Evolutionary conservation across 1,140 invertebrate genomes (phyloP).

Genomic region (Drosophila ironensis): DNA sequence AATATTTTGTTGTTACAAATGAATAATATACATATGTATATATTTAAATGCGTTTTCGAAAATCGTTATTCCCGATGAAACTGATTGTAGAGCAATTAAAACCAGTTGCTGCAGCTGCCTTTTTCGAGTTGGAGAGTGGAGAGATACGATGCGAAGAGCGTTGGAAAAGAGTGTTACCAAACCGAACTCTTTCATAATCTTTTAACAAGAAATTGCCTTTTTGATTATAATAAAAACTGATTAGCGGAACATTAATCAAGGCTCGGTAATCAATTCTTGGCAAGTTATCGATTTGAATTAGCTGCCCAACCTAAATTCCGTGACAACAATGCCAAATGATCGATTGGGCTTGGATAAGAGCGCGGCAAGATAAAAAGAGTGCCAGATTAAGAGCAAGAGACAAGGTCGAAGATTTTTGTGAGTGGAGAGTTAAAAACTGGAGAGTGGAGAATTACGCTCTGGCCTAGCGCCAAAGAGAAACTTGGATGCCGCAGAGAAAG

Average conservation of each 20-base stretch:
- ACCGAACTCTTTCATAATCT: too few species aligned
- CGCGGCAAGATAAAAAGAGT: neutral
- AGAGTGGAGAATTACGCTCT: too few species aligned
- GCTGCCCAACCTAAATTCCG: constrained; percentile 70
- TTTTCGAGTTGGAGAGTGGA: constrained; percentile 32
- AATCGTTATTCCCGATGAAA: neutral
- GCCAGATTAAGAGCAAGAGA: constrained; percentile 17
- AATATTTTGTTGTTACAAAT: too few species aligned
- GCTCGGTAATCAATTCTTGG: constrained; percentile 35
- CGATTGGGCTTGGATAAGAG: constrained; percentile 42
- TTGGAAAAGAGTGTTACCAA: constrained; percentile 9
- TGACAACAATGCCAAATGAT: constrained; percentile 71
- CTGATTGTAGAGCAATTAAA: constrained; percentile 42
- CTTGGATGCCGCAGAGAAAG: constrained; percentile 2
- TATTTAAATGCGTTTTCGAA: too few species aligned
- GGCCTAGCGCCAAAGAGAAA: too few species aligned
- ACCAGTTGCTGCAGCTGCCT: constrained; percentile 77
- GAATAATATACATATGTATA: too few species aligned
- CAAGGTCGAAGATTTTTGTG: constrained; percentile 72
- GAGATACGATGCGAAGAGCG: constrained; percentile 34
- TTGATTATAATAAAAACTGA: constrained; percentile 45
- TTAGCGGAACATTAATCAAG: constrained; percentile 37
- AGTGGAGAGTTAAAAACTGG: neutral
- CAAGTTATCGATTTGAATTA: constrained; percentile 48
- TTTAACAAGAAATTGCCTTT: too few species aligned